Evolutionary conservation across 2,888 invertebrate genomes (phyloP).

Genomic region (Choreutis nemorana): DNA sequence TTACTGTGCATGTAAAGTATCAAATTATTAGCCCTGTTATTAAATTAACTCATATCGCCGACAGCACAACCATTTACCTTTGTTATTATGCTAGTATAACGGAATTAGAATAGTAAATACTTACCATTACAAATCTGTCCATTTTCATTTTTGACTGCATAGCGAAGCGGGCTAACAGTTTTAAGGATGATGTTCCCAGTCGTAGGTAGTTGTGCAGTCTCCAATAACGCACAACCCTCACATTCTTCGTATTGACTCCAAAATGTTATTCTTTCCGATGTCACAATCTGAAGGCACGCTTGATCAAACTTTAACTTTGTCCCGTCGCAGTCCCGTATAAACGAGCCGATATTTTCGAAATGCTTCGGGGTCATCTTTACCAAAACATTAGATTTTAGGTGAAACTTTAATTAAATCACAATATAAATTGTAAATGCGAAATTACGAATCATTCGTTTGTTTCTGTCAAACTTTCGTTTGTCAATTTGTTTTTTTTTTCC

Average conservation of each 20-base stretch:
- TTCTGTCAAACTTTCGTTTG: too few species aligned
- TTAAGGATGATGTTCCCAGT: conserved; percentile 27
- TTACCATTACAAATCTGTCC: conserved; percentile 46
- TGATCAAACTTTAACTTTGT: conserved; percentile 39
- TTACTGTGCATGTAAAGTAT: too few species aligned
- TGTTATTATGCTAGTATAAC: too few species aligned
- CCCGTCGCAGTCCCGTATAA: conserved; percentile 36
- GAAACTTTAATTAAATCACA: too few species aligned
- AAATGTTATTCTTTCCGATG: conserved; percentile 31
- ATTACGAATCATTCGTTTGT: too few species aligned
- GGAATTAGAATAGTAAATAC: too few species aligned
- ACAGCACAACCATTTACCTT: too few species aligned
- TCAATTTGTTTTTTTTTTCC: too few species aligned
- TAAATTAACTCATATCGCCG: too few species aligned
- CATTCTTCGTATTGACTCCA: conserved; percentile 57
- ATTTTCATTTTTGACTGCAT: conserved; percentile 24
- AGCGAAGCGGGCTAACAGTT: conserved; percentile 41
- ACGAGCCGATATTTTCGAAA: conserved; percentile 50
- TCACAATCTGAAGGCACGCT: conserved; percentile 49
- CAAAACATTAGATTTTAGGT: too few species aligned
- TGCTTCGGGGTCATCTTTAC: conserved; percentile 33
- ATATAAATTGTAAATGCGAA: too few species aligned
- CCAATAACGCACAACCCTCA: conserved; percentile 37
- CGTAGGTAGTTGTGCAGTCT: conserved; percentile 20
- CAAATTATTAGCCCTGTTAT: too few species aligned